A percentile compares a stretch with the other conserved stretches of the same genome.
Conservation (phyloP, 2,888 invertebrate genomes). For the Notodonta ziczac region DNA sequence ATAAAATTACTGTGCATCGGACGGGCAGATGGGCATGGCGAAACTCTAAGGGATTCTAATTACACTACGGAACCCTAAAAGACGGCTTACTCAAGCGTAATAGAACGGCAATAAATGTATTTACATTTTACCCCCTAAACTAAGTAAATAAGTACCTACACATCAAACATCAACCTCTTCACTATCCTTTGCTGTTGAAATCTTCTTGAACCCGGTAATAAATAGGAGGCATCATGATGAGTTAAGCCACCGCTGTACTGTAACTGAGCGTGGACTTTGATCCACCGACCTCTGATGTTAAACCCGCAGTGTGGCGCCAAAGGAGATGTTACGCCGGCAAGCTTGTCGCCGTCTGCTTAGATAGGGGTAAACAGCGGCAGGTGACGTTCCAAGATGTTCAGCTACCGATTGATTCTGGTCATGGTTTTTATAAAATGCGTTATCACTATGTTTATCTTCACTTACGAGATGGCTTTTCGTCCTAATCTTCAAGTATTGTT, state of each 20-base stretch:
- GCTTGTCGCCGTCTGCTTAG: neutral
- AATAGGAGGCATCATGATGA: neutral
- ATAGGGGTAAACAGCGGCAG: neutral
- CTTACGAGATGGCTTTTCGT: too few species aligned
- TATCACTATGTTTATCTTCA: too few species aligned
- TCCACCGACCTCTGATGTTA: neutral
- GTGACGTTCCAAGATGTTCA: too few species aligned
- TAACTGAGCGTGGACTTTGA: conserved; percentile 12
- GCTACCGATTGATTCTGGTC: too few species aligned
- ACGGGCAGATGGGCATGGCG: too few species aligned
- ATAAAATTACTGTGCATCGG: too few species aligned
- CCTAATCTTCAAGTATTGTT: too few species aligned
- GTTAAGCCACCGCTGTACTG: neutral
- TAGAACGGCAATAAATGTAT: neutral
- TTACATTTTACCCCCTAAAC: neutral
- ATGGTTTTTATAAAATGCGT: too few species aligned
- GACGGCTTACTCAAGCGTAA: too few species aligned
- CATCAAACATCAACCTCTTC: neutral
- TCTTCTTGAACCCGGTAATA: conserved; percentile 1
- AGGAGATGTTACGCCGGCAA: too few species aligned
- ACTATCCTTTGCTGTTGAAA: neutral
- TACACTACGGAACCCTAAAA: too few species aligned
- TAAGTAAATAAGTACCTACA: neutral
- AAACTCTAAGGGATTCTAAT: too few species aligned
- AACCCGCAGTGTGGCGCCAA: neutral